Base-by-base conservation (phyloP, 2,888 invertebrate species). In the Brachycybe producta region DNA sequence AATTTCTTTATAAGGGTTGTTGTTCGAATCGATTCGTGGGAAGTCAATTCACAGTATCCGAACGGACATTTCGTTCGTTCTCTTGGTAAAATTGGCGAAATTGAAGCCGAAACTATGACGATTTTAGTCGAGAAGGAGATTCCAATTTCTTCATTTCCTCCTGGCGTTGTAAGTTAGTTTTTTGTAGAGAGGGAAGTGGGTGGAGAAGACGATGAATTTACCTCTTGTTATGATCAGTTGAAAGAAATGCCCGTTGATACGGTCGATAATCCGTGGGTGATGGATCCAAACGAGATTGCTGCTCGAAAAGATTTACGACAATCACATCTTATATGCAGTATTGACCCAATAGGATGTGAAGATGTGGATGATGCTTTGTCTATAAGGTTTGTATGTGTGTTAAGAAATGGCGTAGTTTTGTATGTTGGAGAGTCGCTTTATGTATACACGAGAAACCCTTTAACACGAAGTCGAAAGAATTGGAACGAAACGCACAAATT, bases 351-450 rank as follows among this genome's bases (percentile, higher is more conserved):
- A 55, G 65, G 65, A 17, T 66, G 65, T 58, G 65, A 65, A 55
- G 66, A 66, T 57, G 65, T 66, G n/a, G 66, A 66, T 57, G 66
- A 66, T 54, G 61, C 65, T 8, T 52, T 66, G 47, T 65, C 65
- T 43, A 57, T 66, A 27, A 61, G 60, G 63, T 49, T 43, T 23
- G 24, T 39, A 19, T 19, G 11, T 45, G 8, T 13, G n/a, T n/a
- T n/a, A n/a, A n/a, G n/a, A n/a, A n/a, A n/a, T n/a, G n/a, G n/a
- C n/a, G n/a, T n/a, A n/a, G n/a, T n/a, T n/a, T n/a, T n/a, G n/a
- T n/a, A n/a, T n/a, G n/a, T n/a, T n/a, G n/a, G n/a, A n/a, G n/a
- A n/a, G n/a, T n/a, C n/a, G n/a, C n/a, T n/a, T n/a, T n/a, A n/a
- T n/a, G n/a, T n/a, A n/a, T n/a, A n/a, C n/a, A n/a, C n/a, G n/a